Evolutionary conservation across 2,113 vertebrate species (phyloP), one percentile per base, ranked within the genome.

Genomic region (Ammodytes dubius): DNA sequence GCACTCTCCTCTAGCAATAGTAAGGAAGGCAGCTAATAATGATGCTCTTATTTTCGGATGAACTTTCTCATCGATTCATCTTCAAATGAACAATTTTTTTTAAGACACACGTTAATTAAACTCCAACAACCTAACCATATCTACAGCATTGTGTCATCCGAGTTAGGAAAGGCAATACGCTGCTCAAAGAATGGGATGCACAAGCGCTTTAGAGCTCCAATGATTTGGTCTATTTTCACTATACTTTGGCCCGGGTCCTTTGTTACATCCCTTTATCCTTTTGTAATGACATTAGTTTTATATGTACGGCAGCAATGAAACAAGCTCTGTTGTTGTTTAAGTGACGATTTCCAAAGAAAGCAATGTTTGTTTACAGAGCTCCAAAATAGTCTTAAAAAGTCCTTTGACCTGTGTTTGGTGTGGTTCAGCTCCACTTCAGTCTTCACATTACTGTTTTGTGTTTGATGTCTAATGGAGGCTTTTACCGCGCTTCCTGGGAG

Each of bases 401-500:
- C 12, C 12, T 67, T 15, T 15, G 17, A 35, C 53, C 53, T 15
- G 45, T 1, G 49, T 50, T 14, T 52, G 39, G 27, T 58, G 52
- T 53, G 52, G 19, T 10, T 58, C 43, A 52, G 71, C n/a, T 40
- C 9, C n/a, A 37, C 57, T 14, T 57, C 27, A 27, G 35, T 35
- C 37, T 19, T 74, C 46, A 54, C 35, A 57, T 45, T 6, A 7
- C 27, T 40, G 14, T 4, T 8, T 27, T n/a, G 15, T 7, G 17
- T 59, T 4, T 45, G 54, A 56, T 15, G 64, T n/a, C 14, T 78
- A 19, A 52, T 35, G 52, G 27, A 56, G 57, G 54, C 27, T 57
- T 73, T 87, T 89, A 95, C 93, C 90, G 56, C 1, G 53, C 53
- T 57, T 90, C 89, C 78, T 79, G 87, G 79, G 71, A 58, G 47